Evolutionary conservation across 2,888 invertebrate genomes (phyloP).

Genomic region (Drosophila mimetica): DNA sequence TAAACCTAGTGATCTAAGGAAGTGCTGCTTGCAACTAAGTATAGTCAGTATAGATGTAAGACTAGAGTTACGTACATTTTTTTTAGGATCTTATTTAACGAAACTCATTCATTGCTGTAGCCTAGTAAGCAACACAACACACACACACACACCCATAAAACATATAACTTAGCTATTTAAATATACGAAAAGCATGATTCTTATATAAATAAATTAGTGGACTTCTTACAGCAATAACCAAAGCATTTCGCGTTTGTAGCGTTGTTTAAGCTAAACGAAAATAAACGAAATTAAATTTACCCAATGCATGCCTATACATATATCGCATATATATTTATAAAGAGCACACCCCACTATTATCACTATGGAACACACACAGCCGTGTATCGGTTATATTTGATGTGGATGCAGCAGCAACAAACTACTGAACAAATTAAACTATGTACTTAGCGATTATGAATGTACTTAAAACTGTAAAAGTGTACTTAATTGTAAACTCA

Average conservation of each 20-base stretch:
- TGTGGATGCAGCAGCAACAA: constrained; percentile 41
- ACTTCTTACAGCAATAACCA: constrained; percentile 84
- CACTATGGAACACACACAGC: neutral
- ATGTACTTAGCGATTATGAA: constrained; percentile 66
- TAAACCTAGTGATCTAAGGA: constrained; percentile 53
- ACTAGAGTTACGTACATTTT: constrained; percentile 10
- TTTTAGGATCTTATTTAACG: constrained; percentile 37
- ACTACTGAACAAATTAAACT: constrained; percentile 72
- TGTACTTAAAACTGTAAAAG: constrained; percentile 58
- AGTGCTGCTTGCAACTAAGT: constrained; percentile 34
- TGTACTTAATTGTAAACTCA: constrained; percentile 36
- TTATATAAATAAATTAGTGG: constrained; percentile 61
- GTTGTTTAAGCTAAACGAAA: constrained; percentile 47
- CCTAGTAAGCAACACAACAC: constrained; percentile 5
- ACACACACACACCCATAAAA: constrained; percentile 20
- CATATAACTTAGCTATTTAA: constrained; percentile 20
- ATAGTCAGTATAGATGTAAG: constrained; percentile 42
- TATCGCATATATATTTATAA: constrained; percentile 4
- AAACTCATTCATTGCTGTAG: constrained; percentile 35
- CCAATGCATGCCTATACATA: constrained; percentile 27
- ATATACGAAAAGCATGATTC: constrained; percentile 16
- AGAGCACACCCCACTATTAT: neutral
- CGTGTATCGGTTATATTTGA: constrained; percentile 19
- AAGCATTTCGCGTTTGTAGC: constrained; percentile 80
- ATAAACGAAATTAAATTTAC: constrained; percentile 32